Conservation (phyloP, 2,888 invertebrate genomes). For the Tetragonisca angustula region DNA sequence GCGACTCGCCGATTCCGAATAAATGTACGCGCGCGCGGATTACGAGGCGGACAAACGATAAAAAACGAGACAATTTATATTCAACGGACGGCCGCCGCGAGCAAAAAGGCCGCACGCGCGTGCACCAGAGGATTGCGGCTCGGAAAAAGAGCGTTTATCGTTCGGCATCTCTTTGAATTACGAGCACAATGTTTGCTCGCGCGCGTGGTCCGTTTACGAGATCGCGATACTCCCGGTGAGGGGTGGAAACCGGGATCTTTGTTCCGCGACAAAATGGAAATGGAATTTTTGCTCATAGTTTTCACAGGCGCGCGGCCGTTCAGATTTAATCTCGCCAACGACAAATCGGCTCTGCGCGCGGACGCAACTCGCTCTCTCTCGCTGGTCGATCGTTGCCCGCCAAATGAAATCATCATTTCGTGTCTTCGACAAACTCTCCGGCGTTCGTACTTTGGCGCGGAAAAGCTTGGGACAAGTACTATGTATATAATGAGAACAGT, state of each 20-base stretch:
- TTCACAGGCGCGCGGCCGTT: constrained; percentile 27
- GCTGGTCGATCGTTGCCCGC: neutral
- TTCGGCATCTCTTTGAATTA: constrained; percentile 56
- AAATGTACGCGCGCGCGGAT: neutral
- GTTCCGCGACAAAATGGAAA: constrained; percentile 47
- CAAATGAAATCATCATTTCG: constrained; percentile 2
- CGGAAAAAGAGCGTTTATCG: constrained; percentile 58
- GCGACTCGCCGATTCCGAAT: neutral
- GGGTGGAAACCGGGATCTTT: neutral
- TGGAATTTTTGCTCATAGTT: constrained; percentile 51
- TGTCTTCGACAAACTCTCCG: neutral
- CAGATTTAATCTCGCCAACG: constrained; percentile 46
- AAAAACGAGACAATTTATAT: constrained; percentile 37
- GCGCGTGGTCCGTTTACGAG: constrained; percentile 48
- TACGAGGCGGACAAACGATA: constrained; percentile 1
- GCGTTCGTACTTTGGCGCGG: neutral
- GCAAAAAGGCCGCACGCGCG: constrained; percentile 14
- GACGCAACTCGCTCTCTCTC: constrained; percentile 51
- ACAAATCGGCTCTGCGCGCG: constrained; percentile 50
- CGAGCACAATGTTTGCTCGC: constrained; percentile 36
- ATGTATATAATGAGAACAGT: no score
- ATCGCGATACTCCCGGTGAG: constrained; percentile 30
- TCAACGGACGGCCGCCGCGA: neutral
- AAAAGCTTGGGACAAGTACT: no score
- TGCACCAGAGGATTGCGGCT: constrained; percentile 8